Percentiles rank a stretch among this genome's conserved stretches.
These are phyloP conservation scores for Artemia franciscana DNA, from an alignment of 1,140 invertebrate species.

Conservation along the genomic window DNA sequence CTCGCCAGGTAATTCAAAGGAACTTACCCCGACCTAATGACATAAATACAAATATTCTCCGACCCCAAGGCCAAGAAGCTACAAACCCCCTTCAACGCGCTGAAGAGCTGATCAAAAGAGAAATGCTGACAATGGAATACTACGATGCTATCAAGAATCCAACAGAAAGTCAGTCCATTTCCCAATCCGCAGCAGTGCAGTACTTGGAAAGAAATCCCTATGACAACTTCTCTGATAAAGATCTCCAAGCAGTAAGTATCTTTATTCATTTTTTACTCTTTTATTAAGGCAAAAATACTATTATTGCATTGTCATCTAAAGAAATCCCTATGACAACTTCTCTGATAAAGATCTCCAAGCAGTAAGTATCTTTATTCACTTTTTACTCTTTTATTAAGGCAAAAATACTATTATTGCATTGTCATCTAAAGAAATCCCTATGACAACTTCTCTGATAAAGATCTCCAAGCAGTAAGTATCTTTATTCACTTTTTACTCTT, in stretches of 20 bases:
- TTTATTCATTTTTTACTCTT: too few species aligned
- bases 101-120: slow-evolving; percentile 86
- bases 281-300: too few species aligned
- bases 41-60: slow-evolving; percentile 53
- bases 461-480: too few species aligned
- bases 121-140: slow-evolving; percentile 88
- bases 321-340: too few species aligned
- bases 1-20: slow-evolving; percentile 66
- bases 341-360: too few species aligned
- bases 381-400: too few species aligned
- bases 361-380: too few species aligned
- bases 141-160: slow-evolving; percentile 44
- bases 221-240: slow-evolving; percentile 39
- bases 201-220: slow-evolving; percentile 73
- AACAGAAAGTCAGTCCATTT: slow-evolving; percentile 20
- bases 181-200: slow-evolving; percentile 19
- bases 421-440: too few species aligned
- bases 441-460: too few species aligned
- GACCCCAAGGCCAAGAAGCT: slow-evolving; percentile 40
- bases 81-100: slow-evolving; percentile 64
- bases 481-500: too few species aligned
- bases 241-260: slow-evolving; percentile 36
- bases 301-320: too few species aligned
- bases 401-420: too few species aligned
- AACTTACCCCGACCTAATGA: slow-evolving; percentile 66